Conservation (phyloP, 2,888 invertebrate species). For the Osmoderma eremita region DNA sequence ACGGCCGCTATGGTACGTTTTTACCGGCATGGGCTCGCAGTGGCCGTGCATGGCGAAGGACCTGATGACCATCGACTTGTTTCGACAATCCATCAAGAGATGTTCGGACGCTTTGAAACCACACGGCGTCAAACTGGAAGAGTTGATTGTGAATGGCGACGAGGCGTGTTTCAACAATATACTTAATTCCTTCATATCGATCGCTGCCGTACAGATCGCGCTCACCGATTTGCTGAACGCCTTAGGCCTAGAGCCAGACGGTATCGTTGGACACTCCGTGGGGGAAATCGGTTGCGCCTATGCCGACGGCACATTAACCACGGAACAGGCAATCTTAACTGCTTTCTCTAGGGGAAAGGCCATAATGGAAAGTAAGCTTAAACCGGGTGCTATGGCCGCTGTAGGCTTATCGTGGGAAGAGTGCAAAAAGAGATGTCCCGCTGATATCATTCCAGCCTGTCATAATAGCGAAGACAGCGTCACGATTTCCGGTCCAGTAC, state of each 20-base stretch:
- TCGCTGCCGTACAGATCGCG: conserved; percentile 96
- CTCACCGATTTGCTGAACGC: conserved; percentile 86
- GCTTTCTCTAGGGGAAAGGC: conserved; percentile 94
- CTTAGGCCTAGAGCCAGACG: conserved; percentile 86
- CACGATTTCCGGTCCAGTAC: conserved; percentile 89
- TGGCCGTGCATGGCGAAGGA: conserved; percentile 96
- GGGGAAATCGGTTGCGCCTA: conserved; percentile 95
- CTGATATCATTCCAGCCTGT: conserved; percentile 87
- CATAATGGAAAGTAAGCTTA: conserved; percentile 78
- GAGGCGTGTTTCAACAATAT: conserved; percentile 86
- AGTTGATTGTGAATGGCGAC: conserved; percentile 79
- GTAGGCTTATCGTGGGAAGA: conserved; percentile 91
- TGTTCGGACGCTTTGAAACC: conserved; percentile 81
- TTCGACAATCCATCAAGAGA: conserved; percentile 80
- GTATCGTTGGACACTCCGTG: conserved; percentile 95
- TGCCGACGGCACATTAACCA: conserved; percentile 94
- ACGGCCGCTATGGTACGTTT: conserved; percentile 93
- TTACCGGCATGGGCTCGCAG: conserved; percentile 98
- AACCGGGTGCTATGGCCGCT: conserved; percentile 90
- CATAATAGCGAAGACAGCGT: conserved; percentile 96
- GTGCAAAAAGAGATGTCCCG: conserved; percentile 76
- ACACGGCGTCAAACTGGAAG: conserved; percentile 84
- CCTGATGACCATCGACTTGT: conserved; percentile 83
- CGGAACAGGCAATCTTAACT: conserved; percentile 92
- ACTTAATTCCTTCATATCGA: conserved; percentile 89